Conservation (phyloP, 2,888 invertebrate genomes). For the Synanthedon myopaeformis region DNA sequence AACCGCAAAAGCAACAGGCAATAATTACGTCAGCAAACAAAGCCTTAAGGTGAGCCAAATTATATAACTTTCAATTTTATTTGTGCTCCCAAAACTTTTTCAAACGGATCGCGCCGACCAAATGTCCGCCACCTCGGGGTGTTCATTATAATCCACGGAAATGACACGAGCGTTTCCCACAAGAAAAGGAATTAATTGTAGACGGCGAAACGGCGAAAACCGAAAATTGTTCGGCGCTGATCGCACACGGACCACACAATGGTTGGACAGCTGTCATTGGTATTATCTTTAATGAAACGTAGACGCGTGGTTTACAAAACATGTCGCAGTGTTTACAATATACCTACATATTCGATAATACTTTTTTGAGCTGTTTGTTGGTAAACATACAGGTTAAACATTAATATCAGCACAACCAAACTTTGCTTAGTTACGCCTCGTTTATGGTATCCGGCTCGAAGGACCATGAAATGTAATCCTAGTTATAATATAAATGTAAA, state of each 20-base stretch:
- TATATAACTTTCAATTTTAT: conserved; percentile 4
- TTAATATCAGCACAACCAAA: no score
- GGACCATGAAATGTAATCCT: no score
- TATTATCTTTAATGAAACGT: conserved; percentile 6
- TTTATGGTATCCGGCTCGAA: no score
- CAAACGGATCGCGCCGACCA: conserved; percentile 21
- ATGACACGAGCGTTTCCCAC: conserved; percentile 13
- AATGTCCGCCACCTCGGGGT: conserved; percentile 45
- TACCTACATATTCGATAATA: no score
- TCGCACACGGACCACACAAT: conserved; percentile 26
- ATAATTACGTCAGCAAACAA: conserved; percentile 1
- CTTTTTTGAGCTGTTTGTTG: no score
- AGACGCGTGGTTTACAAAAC: conserved; percentile 7
- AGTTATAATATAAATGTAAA: no score
- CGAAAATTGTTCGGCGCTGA: conserved; percentile 6
- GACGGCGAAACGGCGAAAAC: conserved; percentile 12
- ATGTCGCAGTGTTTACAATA: neutral
- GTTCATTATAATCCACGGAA: conserved; percentile 14
- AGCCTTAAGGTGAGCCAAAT: neutral
- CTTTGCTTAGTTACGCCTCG: no score
- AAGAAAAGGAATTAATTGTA: conserved; percentile 22
- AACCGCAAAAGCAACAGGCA: conserved; percentile 3
- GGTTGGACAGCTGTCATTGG: conserved; percentile 31
- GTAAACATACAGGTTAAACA: no score
- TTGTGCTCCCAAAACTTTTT: neutral